Evolutionary conservation across 2,888 invertebrate genomes (phyloP).

Genomic region (Hofmannophila pseudospretella): DNA sequence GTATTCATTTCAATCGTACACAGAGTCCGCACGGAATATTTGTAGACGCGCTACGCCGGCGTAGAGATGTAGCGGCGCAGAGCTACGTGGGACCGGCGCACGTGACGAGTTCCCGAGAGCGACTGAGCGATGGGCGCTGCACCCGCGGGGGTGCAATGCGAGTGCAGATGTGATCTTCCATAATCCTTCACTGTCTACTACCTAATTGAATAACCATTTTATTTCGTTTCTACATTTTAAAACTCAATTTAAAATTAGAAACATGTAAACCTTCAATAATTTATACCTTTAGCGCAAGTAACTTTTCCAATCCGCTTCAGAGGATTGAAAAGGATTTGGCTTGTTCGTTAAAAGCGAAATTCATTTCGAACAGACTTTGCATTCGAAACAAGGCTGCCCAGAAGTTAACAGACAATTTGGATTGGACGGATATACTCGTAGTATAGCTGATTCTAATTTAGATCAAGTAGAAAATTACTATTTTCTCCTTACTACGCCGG

Average conservation of each 20-base stretch:
- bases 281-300: conserved; percentile 3
- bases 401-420: conserved; percentile 27
- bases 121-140: conserved; percentile 40
- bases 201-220: conserved; percentile 24
- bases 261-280: neutral
- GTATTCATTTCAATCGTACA: neutral
- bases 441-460: conserved; percentile 20
- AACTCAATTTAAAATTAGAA: neutral
- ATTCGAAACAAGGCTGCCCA: conserved; percentile 19
- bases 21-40: neutral
- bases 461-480: conserved; percentile 30
- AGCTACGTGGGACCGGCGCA: conserved; percentile 11
- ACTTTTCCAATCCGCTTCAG: conserved; percentile 7
- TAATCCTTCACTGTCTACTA: conserved; percentile 30
- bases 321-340: conserved; percentile 15
- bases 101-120: conserved; percentile 39
- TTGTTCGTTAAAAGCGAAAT: conserved; percentile 19
- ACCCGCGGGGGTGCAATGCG: conserved; percentile 36
- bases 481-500: conserved; percentile 15
- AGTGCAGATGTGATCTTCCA: conserved; percentile 25
- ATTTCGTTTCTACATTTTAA: neutral
- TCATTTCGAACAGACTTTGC: conserved; percentile 17
- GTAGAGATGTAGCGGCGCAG: conserved; percentile 14
- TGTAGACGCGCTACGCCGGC: conserved; percentile 17
- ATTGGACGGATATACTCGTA: no score